Percentiles rank a stretch among this genome's conserved stretches.
These are phyloP conservation scores for Machaerirhynchus nigripectus DNA, from an alignment of 2,113 vertebrate genomes.

Conservation along the genomic window DNA sequence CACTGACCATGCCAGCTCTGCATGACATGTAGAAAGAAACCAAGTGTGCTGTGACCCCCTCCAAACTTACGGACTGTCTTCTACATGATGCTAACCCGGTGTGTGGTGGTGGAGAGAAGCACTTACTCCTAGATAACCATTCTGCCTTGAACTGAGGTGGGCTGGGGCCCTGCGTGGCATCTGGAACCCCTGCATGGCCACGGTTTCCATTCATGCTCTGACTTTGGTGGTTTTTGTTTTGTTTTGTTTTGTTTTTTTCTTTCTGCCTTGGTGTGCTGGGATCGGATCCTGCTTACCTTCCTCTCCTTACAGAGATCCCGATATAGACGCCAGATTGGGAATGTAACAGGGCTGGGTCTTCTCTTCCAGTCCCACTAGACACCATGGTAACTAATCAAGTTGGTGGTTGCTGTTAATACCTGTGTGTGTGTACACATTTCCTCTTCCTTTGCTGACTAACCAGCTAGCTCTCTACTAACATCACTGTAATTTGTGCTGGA, in stretches of 20 bases:
- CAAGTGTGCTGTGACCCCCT: not conserved
- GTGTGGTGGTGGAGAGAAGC: slow-evolving; percentile 14
- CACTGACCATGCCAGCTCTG: slow-evolving; percentile 37
- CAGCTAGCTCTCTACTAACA: slow-evolving; percentile 47
- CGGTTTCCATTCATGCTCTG: slow-evolving; percentile 56
- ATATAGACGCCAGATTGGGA: slow-evolving; percentile 73
- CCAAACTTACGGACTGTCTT: not conserved
- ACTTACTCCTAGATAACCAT: slow-evolving; percentile 23
- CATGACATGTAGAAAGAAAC: slow-evolving; percentile 7
- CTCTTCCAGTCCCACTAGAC: slow-evolving; percentile 73
- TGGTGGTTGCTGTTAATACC: slow-evolving; percentile 56
- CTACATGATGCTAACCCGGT: slow-evolving; percentile 39
- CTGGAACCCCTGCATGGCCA: slow-evolving; percentile 64
- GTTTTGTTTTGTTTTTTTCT: slow-evolving; percentile 6
- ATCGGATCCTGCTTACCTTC: slow-evolving; percentile 70
- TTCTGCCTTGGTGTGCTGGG: slow-evolving; percentile 65
- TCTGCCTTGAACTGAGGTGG: slow-evolving; percentile 42
- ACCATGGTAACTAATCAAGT: slow-evolving; percentile 79
- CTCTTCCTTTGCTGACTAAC: slow-evolving; percentile 54
- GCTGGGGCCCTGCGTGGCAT: not conserved
- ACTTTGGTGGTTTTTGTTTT: slow-evolving; percentile 27
- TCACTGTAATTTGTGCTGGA: slow-evolving; percentile 37
- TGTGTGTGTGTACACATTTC: slow-evolving; percentile 51
- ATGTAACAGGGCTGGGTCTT: slow-evolving; percentile 71
- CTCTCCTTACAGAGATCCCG: slow-evolving; percentile 75